These are phyloP conservation scores for Balearica regulorum DNA, from an alignment of 2,797 vertebrate genomes.

Conservation along the genomic window DNA sequence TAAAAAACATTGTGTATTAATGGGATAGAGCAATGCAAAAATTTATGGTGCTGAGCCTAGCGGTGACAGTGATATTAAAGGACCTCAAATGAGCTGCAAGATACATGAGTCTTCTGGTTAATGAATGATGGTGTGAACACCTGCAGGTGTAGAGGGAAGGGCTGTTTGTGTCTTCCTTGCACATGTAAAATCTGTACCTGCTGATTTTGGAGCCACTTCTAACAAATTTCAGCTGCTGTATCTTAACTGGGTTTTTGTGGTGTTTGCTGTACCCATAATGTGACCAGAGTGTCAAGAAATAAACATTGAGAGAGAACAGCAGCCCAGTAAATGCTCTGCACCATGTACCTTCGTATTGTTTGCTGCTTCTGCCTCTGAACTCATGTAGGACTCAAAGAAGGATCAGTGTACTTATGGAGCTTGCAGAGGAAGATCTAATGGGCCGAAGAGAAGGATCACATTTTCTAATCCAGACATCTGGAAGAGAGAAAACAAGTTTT, in stretches of 20 bases:
- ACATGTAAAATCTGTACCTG: background rate
- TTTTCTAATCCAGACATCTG: background rate
- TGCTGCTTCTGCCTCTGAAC: background rate
- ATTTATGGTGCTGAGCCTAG: background rate
- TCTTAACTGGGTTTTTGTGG: background rate
- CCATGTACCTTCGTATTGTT: accelerated
- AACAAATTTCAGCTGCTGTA: background rate
- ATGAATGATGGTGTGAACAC: background rate
- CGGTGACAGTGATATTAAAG: background rate
- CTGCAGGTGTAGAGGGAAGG: background rate
- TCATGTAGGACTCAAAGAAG: background rate
- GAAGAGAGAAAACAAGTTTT: background rate
- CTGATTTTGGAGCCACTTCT: background rate
- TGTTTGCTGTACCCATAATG: background rate
- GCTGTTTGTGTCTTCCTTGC: background rate
- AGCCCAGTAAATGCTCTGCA: background rate
- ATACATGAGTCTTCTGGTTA: background rate
- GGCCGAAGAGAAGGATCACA: background rate
- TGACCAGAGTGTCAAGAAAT: background rate
- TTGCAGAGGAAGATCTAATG: background rate
- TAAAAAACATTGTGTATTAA: background rate
- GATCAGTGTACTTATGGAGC: accelerated
- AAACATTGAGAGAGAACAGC: background rate
- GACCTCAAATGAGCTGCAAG: background rate
- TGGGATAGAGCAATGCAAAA: background rate